Evolutionary conservation across 2,888 invertebrate species (phyloP).

Genomic region (Macrosoma leucophasiata): DNA sequence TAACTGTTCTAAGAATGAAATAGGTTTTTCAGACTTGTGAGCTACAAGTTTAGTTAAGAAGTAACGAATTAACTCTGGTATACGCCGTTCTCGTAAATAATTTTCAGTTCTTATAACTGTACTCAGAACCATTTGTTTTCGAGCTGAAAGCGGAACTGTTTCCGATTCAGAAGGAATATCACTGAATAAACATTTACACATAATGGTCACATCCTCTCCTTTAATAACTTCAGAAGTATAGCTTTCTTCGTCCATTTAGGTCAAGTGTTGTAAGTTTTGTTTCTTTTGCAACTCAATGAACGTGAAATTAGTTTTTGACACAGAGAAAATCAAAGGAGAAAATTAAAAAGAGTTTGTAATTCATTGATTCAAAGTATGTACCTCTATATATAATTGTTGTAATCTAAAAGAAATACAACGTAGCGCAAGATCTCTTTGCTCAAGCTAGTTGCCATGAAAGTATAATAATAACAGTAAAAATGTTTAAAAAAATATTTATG

Average conservation of each 20-base stretch:
- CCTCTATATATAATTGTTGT: no score
- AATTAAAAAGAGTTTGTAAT: conserved; percentile 5
- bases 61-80: conserved; percentile 56
- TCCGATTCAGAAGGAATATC: conserved; percentile 29
- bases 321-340: conserved; percentile 4
- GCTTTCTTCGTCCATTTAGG: conserved; percentile 29
- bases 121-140: conserved; percentile 42
- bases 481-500: no score
- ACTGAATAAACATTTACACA: conserved; percentile 45
- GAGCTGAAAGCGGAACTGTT: conserved; percentile 33
- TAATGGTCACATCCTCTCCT: conserved; percentile 23
- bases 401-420: no score
- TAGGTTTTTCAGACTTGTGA: conserved; percentile 37
- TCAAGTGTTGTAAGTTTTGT: neutral
- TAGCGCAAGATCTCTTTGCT: no score
- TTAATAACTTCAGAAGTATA: neutral
- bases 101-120: conserved; percentile 47
- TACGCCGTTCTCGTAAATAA: conserved; percentile 54
- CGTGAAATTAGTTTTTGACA: no score
- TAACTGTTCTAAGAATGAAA: conserved; percentile 42
- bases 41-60: conserved; percentile 52
- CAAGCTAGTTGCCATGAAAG: no score
- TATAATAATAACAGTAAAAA: no score
- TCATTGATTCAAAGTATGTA: no score
- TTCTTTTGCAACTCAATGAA: no score